These are phyloP conservation scores for Prenolepis imparis DNA, from an alignment of 2,888 invertebrate genomes.

Conservation along the genomic window DNA sequence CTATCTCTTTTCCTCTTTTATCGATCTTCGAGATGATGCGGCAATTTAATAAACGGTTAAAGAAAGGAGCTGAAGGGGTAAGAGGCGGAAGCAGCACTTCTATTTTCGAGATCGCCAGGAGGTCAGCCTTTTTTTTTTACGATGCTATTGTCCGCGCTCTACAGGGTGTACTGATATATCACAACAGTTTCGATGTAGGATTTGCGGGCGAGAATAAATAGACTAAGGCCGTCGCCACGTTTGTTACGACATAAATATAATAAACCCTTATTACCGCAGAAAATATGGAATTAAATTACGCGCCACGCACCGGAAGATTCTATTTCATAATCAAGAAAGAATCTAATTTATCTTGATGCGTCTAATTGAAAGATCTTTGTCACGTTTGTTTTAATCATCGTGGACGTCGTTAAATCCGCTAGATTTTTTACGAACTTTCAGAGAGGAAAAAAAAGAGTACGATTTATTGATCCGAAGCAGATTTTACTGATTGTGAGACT, in stretches of 20 bases:
- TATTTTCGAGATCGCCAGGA: conserved; percentile 27
- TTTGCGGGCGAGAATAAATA: conserved; percentile 29
- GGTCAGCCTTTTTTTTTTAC: conserved; percentile 9
- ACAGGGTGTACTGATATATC: conserved; percentile 18
- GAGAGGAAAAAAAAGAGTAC: neutral
- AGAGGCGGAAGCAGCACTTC: neutral
- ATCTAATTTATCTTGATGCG: neutral
- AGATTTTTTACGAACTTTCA: neutral
- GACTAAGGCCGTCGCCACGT: neutral
- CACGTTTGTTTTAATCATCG: neutral
- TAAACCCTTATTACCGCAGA: neutral
- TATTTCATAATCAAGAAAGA: neutral
- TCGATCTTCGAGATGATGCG: neutral
- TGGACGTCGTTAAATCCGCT: neutral
- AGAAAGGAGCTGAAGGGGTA: neutral
- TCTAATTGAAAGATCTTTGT: neutral
- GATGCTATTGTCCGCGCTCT: neutral
- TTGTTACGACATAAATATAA: conserved; percentile 2
- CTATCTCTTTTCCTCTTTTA: neutral
- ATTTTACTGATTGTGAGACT: neutral
- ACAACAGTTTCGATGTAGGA: neutral
- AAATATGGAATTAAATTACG: conserved; percentile 1
- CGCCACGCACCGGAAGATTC: neutral
- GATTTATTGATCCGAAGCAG: neutral
- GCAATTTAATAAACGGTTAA: conserved; percentile 1